Conservation (phyloP, 1,140 invertebrate genomes). For the Grapholita molesta region DNA sequence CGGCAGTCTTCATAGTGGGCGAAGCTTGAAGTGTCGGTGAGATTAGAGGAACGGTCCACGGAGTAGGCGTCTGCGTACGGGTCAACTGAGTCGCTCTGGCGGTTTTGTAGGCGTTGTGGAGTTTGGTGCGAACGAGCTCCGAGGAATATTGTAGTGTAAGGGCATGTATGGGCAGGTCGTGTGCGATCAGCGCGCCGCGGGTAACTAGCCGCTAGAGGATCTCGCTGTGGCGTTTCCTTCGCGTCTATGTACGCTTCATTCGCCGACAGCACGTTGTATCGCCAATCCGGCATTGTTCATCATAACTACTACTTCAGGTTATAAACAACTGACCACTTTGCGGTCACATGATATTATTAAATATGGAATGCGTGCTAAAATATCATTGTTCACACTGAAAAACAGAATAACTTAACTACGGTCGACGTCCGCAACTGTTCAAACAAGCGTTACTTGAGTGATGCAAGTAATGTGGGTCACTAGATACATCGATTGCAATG, state of each 20-base stretch:
- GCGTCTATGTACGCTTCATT: conserved; percentile 71
- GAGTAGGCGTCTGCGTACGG: conserved; percentile 67
- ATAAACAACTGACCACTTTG: conserved; percentile 28
- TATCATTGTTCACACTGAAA: conserved; percentile 31
- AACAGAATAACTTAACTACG: conserved; percentile 38
- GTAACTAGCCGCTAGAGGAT: conserved; percentile 66
- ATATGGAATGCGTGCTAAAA: conserved; percentile 35
- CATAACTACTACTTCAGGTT: conserved; percentile 43
- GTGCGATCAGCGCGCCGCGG: conserved; percentile 62
- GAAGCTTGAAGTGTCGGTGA: conserved; percentile 76
- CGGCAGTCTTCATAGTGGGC: conserved; percentile 74
- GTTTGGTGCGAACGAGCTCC: conserved; percentile 50
- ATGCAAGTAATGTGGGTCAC: conserved; percentile 19
- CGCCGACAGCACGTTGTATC: conserved; percentile 76
- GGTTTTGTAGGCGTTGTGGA: conserved; percentile 48
- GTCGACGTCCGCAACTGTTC: conserved; percentile 49
- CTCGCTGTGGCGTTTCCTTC: conserved; percentile 46
- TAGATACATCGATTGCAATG: conserved; percentile 7
- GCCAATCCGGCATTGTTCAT: conserved; percentile 74
- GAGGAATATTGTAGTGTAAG: conserved; percentile 69
- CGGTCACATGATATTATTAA: conserved; percentile 22
- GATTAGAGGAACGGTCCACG: conserved; percentile 74
- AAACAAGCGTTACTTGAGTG: conserved; percentile 29
- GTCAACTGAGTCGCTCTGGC: conserved; percentile 54
- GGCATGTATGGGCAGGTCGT: conserved; percentile 62